phyloP scores from a whole-genome alignment of 2,113 vertebrate genomes.

The Catharus bicknelli region DNA sequence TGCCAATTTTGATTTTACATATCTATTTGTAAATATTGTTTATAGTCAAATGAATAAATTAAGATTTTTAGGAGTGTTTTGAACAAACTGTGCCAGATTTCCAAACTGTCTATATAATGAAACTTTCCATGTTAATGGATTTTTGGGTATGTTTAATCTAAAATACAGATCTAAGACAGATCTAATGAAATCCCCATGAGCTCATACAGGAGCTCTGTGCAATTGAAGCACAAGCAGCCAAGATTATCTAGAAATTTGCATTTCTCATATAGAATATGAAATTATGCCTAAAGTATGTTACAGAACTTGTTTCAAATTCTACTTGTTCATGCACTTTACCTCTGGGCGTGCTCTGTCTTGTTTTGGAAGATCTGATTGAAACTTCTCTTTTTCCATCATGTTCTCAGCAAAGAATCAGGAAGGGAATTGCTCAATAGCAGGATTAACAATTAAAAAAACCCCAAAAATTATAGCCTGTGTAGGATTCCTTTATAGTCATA shows the following conservation, averaged over 20 bases:
- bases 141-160: not conserved
- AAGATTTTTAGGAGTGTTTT: not conserved
- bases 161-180: not conserved
- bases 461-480: not conserved
- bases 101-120: not conserved
- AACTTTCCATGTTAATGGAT: not conserved
- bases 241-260: not conserved
- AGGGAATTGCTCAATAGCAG: not conserved
- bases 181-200: not conserved
- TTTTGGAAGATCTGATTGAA: not conserved
- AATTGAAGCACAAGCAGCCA: not conserved
- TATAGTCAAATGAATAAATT: not conserved
- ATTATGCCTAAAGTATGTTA: not conserved
- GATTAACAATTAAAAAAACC: not conserved
- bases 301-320: constrained; percentile 19
- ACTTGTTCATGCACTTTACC: not conserved
- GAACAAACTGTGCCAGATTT: not conserved
- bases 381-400: not conserved
- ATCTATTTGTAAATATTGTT: not conserved
- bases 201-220: not conserved
- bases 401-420: not conserved
- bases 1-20: not conserved
- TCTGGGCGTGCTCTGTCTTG: not conserved
- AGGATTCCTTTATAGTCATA: not conserved
- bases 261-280: not conserved